phyloP scores from a whole-genome alignment of 1,140 invertebrate genomes.

The Bombus huntii region DNA sequence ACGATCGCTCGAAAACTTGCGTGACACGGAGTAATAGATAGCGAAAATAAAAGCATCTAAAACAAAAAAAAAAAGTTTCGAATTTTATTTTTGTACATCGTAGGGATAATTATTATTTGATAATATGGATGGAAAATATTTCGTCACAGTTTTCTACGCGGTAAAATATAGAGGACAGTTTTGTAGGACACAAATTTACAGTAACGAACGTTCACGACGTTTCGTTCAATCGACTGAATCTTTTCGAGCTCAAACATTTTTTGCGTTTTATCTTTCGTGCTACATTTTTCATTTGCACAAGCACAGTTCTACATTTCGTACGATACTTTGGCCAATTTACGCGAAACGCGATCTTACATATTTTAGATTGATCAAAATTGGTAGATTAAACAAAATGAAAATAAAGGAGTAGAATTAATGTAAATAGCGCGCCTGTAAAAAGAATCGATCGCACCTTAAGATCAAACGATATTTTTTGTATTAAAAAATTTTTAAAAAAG shows the following conservation, averaged over 20 bases:
- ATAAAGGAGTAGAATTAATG: not conserved
- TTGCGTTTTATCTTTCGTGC: not conserved
- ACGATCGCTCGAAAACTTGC: not conserved
- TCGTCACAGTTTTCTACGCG: not conserved
- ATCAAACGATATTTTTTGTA: constrained; percentile 45
- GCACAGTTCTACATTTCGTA: not conserved
- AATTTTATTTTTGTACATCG: constrained; percentile 41
- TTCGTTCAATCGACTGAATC: not conserved
- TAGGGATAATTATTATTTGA: constrained; percentile 1
- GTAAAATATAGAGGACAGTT: not conserved
- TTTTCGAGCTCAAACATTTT: constrained; percentile 1
- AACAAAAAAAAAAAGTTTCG: not conserved
- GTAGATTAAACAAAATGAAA: not conserved
- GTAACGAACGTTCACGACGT: not conserved
- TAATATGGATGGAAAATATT: not conserved
- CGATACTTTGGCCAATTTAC: not conserved
- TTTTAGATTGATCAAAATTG: not conserved
- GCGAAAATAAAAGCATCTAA: not conserved
- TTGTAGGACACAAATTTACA: not conserved
- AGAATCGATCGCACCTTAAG: constrained; percentile 22
- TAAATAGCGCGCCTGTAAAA: constrained; percentile 47
- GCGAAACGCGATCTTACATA: not conserved
- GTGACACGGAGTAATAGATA: not conserved
- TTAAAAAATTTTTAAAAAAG: not conserved
- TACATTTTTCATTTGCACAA: not conserved